Percentiles rank a stretch among this genome's conserved stretches.
Conservation (phyloP, 2,113 vertebrate genomes). For the Mastomys natalensis region DNA sequence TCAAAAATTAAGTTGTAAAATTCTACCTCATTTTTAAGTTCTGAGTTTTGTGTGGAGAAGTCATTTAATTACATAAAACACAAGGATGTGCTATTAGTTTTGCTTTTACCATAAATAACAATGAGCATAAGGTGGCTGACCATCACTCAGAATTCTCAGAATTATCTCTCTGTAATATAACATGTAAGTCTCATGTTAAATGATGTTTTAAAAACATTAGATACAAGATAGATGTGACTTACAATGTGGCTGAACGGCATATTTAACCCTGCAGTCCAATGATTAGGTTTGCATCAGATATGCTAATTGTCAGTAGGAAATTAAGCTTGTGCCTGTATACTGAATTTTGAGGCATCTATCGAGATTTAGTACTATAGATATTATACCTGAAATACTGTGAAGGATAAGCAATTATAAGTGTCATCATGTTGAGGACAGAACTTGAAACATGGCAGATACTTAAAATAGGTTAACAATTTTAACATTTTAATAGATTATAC, state of each 20-base stretch:
- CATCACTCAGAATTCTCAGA: background rate
- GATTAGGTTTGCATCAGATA: no score
- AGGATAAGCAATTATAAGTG: background rate
- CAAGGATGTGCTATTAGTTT: background rate
- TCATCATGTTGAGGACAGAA: background rate
- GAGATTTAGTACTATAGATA: background rate
- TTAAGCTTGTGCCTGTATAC: background rate
- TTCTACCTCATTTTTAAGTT: background rate
- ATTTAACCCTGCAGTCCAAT: background rate
- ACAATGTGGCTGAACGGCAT: no score
- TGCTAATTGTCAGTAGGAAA: background rate
- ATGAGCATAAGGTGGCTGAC: fast-evolving
- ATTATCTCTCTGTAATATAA: background rate
- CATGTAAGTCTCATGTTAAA: background rate
- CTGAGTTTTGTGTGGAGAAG: background rate
- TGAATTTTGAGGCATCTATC: background rate
- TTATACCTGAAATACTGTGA: background rate
- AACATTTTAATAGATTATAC: background rate
- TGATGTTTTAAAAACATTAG: background rate
- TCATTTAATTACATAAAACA: background rate
- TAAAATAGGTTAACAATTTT: background rate
- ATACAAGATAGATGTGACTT: background rate
- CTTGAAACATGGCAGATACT: background rate
- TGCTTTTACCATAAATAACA: background rate
- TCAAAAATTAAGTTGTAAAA: background rate